Conservation (phyloP, 2,113 vertebrate genomes). For the Trogon melanurus region DNA sequence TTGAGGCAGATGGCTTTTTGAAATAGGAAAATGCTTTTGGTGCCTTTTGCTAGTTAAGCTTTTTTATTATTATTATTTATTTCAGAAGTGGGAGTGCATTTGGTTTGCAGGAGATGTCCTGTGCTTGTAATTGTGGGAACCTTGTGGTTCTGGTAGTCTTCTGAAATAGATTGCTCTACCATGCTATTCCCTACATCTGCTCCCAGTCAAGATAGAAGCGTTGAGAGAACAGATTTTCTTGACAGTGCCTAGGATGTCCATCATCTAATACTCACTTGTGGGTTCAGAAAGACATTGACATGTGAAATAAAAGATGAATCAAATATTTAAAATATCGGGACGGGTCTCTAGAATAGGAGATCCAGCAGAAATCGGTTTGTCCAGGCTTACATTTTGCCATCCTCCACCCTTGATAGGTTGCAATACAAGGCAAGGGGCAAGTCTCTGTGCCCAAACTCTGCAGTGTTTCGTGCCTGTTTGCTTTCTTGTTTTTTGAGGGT, state of each 20-base stretch:
- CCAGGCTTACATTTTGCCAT: neutral
- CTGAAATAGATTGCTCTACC: neutral
- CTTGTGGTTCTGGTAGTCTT: neutral
- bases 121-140: neutral
- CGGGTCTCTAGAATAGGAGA: neutral
- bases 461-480: neutral
- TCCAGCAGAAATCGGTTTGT: neutral
- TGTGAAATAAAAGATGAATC: neutral
- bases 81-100: neutral
- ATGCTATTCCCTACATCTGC: neutral
- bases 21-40: neutral
- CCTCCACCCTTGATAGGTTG: rapidly evolving
- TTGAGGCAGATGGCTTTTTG: neutral
- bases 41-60: neutral
- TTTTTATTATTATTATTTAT: neutral
- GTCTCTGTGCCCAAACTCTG: neutral
- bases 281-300: neutral
- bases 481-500: rapidly evolving
- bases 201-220: neutral
- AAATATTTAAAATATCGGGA: neutral
- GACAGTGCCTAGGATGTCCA: neutral
- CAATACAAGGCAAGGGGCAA: neutral
- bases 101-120: neutral
- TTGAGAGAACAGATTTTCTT: neutral
- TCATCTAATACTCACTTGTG: neutral